Evolutionary conservation across 2,888 invertebrate genomes (phyloP), one percentile per base, ranked within the genome.

Genomic region (Tetrapedia diversipes): DNA sequence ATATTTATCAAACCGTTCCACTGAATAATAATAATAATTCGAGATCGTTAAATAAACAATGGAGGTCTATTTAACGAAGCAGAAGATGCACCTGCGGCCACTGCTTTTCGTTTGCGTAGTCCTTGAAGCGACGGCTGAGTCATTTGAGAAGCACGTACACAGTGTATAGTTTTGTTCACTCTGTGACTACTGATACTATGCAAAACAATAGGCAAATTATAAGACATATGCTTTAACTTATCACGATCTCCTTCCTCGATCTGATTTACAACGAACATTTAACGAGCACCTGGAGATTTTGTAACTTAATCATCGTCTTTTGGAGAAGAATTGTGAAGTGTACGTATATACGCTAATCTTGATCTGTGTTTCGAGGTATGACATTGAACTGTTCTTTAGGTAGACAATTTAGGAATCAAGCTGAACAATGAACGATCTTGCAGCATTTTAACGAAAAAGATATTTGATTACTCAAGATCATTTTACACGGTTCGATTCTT

Each of bases 91-190:
- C 81, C 81, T 81, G 81, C 68, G 45, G 53, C 59, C 72, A 29
- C 59, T 54, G 19, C 54, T 64, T 49, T 34, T 16, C 49, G 43
- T 53, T 68, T 53, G 49, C 37, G 57, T 61, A 63, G 69, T 65
- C 49, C 53, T 61, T 47, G 34, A 16, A 41, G 59, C 34, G 56
- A 78, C 27, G 74, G 82, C n/a, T 87, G 84, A 86, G 85, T 88
- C 85, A 87, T 86, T 86, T 84, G 29, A 83, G 69, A 78, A 85
- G 77, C 63, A 75, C 68, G 65, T 39, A 57, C 7, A 51, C 29
- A 41, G 32, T 22, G 39, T 29, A 19, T 39, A 16, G 37, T 22
- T 43, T 45, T 45, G 14, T 54, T 29, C 27, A 19, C 19, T 14
- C n/a, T 19, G 37, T 11, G 11, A 37, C 41, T 37, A 11, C 4